Conservation (phyloP, 2,888 invertebrate species). For the Sarcophaga subvicina region DNA sequence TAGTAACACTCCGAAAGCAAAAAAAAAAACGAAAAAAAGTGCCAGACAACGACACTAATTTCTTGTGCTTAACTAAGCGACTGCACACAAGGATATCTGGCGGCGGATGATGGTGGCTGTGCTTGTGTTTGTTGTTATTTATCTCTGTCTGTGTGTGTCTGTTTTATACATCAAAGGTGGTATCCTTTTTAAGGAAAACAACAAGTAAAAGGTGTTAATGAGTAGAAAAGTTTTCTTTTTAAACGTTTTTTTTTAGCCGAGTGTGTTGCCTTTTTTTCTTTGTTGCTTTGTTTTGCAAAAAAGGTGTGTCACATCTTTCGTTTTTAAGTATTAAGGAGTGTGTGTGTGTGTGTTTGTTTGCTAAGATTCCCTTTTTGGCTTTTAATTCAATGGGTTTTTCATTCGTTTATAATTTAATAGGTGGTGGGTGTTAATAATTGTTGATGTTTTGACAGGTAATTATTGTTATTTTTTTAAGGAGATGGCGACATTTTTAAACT, state of each 20-base stretch:
- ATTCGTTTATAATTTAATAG: too few relatives aligned
- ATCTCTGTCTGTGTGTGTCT: not conserved
- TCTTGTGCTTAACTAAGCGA: slow-evolving; percentile 18
- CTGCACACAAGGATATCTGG: slow-evolving; percentile 13
- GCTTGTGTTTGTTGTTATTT: not conserved
- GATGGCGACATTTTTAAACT: too few relatives aligned
- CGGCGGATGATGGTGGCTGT: not conserved
- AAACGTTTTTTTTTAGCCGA: not conserved
- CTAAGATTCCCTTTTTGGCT: too few relatives aligned
- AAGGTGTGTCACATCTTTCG: too few relatives aligned
- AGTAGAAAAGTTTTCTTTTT: not conserved
- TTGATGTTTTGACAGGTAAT: not conserved
- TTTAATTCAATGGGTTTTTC: too few relatives aligned
- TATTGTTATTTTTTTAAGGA: not conserved
- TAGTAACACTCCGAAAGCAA: not conserved
- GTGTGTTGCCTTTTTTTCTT: too few relatives aligned
- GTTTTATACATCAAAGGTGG: not conserved
- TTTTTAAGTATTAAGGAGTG: too few relatives aligned
- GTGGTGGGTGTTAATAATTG: not conserved
- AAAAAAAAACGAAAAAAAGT: not conserved
- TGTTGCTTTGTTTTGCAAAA: too few relatives aligned
- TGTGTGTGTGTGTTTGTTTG: too few relatives aligned
- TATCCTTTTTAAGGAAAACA: too few relatives aligned
- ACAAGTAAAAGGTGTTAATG: not conserved
- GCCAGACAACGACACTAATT: not conserved